These are phyloP conservation scores for Aldrovandia affinis DNA, from an alignment of 2,797 vertebrate species.

Conservation along the genomic window DNA sequence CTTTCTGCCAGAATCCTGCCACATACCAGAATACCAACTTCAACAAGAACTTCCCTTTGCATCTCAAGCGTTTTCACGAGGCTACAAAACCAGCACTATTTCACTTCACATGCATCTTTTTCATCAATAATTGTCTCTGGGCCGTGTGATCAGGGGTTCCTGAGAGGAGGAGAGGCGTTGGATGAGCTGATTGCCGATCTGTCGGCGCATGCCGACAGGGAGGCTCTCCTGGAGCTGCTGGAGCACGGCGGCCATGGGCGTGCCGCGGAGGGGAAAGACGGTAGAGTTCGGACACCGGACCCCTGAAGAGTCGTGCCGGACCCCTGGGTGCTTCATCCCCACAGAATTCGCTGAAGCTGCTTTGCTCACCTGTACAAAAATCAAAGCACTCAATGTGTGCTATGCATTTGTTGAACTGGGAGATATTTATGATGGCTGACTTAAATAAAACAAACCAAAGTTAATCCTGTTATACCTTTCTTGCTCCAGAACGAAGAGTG, in stretches of 20 bases:
- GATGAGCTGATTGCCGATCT: constrained; percentile 80
- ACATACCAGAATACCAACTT: too few species aligned
- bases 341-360: background rate
- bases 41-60: too few species aligned
- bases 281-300: background rate
- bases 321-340: background rate
- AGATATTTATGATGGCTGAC: background rate
- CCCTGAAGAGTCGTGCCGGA: background rate
- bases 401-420: background rate
- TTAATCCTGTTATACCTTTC: background rate
- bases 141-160: constrained; percentile 77
- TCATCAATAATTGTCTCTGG: background rate
- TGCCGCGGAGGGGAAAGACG: background rate
- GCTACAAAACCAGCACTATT: background rate
- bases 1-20: background rate
- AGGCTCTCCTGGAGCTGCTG: constrained; percentile 77
- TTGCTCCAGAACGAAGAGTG: background rate
- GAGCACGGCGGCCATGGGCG: constrained; percentile 56
- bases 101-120: background rate
- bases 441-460: background rate
- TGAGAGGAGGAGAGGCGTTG: constrained; percentile 81
- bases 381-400: background rate
- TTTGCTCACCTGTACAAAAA: background rate
- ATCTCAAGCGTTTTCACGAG: too few species aligned
- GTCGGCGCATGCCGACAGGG: constrained; percentile 73